Conservation (phyloP, 2,797 vertebrate species). For the Glossophaga mutica region DNA sequence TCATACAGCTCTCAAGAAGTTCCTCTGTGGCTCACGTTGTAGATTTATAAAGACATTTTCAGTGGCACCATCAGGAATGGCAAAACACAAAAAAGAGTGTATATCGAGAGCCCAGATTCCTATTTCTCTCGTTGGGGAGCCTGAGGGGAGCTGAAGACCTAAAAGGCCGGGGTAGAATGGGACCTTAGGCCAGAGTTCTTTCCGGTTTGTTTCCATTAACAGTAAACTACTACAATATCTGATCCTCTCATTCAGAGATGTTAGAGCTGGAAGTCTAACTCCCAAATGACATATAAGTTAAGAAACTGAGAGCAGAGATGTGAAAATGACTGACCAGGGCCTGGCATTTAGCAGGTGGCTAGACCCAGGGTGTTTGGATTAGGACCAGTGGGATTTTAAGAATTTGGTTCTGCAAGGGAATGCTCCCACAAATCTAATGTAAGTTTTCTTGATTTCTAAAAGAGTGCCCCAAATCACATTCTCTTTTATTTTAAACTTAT, state of each 20-base stretch:
- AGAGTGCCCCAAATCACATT: neutral
- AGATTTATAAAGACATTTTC: neutral
- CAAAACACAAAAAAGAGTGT: neutral
- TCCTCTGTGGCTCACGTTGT: neutral
- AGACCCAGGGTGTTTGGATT: neutral
- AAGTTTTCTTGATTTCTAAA: neutral
- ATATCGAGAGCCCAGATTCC: neutral
- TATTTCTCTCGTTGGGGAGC: neutral
- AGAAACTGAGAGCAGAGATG: neutral
- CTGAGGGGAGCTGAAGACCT: neutral
- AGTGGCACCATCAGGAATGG: neutral
- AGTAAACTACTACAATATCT: neutral
- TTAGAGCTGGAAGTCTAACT: neutral
- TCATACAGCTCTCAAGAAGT: neutral
- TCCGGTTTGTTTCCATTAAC: neutral
- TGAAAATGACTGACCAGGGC: neutral
- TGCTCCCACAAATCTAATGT: neutral
- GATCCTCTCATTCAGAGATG: neutral
- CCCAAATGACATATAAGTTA: neutral
- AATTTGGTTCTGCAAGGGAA: neutral
- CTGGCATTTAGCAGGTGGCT: neutral
- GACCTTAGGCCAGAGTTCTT: neutral
- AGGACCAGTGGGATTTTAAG: neutral
- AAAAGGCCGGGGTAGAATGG: rapidly evolving
- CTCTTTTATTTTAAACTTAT: neutral